Evolutionary conservation across 2,888 invertebrate species (phyloP).

Genomic region (Acanthopleura granulata): DNA sequence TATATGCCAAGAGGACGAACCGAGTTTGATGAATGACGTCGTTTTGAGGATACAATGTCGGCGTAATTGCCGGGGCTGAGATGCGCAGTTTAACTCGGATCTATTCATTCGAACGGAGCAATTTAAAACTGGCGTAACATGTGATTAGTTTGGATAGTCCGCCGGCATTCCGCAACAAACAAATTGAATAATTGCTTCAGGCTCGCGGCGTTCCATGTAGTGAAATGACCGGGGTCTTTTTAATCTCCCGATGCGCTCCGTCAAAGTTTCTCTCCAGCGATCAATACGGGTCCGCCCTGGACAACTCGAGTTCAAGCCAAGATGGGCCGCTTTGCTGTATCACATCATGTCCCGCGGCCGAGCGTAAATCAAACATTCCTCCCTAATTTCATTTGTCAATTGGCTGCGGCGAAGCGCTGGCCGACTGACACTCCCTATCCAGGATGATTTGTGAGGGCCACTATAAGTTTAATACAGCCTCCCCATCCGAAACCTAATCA

Average conservation of each 20-base stretch:
- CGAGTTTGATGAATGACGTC: neutral
- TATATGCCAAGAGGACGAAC: neutral
- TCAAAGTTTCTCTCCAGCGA: constrained; percentile 1
- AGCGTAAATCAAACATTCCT: constrained; percentile 8
- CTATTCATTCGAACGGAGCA: constrained; percentile 1
- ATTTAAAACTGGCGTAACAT: constrained; percentile 17
- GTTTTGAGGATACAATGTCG: neutral
- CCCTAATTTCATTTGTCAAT: constrained; percentile 19
- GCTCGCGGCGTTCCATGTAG: constrained; percentile 4
- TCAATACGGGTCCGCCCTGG: constrained; percentile 6
- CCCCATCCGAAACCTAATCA: too few species aligned
- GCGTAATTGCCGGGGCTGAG: neutral
- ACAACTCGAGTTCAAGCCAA: neutral
- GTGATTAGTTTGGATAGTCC: constrained; percentile 11
- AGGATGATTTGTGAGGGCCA: too few species aligned
- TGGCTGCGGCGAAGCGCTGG: neutral
- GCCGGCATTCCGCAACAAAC: constrained; percentile 13
- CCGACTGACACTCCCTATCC: too few species aligned
- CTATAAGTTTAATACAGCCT: too few species aligned
- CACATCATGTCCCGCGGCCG: neutral
- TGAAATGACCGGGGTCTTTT: neutral
- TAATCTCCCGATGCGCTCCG: neutral
- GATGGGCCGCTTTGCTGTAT: neutral
- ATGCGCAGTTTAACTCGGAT: neutral
- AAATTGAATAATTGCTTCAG: constrained; percentile 16